phyloP scores from a whole-genome alignment of 2,113 vertebrate species.

The Cyprinus carpio region DNA sequence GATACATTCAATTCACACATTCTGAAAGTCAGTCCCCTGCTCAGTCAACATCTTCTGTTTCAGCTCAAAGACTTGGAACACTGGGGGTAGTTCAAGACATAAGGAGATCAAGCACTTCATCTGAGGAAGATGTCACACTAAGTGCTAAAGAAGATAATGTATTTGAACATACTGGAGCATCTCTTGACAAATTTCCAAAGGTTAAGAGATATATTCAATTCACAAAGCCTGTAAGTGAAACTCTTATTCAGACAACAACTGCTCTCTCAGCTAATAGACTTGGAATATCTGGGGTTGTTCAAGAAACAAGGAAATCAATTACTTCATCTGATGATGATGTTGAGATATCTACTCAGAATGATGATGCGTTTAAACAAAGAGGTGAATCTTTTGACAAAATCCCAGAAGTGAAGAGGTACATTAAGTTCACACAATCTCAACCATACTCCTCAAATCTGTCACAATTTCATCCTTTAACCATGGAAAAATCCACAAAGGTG shows the following conservation, averaged over 20 bases:
- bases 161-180: not conserved
- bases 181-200: conserved; percentile 35
- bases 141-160: not conserved
- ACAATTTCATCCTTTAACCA: not conserved
- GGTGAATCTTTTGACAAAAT: not conserved
- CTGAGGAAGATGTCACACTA: conserved; percentile 1
- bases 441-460: not conserved
- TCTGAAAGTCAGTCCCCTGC: not conserved
- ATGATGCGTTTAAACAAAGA: not conserved
- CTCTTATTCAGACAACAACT: not conserved
- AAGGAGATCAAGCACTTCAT: not conserved
- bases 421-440: conserved; percentile 26
- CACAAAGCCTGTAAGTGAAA: not conserved
- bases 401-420: conserved; percentile 43
- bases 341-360: not conserved
- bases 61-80: not conserved
- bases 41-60: not conserved
- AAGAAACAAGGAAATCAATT: conserved; percentile 7
- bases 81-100: not conserved
- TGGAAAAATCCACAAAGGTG: not conserved
- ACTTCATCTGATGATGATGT: not conserved
- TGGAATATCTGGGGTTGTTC: not conserved
- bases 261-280: not conserved
- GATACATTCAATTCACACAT: conserved; percentile 39
- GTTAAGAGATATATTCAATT: conserved; percentile 26